Evolutionary conservation across 2,888 invertebrate genomes (phyloP), one percentile per base, ranked within the genome.

Genomic region (Drosophila subsilvestris): DNA sequence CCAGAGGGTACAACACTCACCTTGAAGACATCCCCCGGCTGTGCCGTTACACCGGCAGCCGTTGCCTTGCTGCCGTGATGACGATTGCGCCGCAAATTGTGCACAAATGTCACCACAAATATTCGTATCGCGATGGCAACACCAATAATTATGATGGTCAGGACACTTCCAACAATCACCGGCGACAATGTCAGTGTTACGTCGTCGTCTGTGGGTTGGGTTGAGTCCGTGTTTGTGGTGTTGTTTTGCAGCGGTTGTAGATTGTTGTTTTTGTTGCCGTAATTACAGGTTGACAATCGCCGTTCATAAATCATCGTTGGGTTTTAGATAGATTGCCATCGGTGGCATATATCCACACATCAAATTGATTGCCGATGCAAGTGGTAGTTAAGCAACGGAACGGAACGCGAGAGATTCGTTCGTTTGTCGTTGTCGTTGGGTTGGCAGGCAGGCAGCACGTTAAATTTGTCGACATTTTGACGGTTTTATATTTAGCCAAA

Each of bases 141-240:
- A 76, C 92, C 92, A 85, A 92, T 92, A 83, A 92, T 91, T 88
- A 92, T 88, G 86, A 92, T 90, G 79, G 92, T 92, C 75, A 92
- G 82, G 63, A 92, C 91, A 79, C 91, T 90, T 63, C 92, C 92
- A 79, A 92, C 90, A 80, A 92, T 88, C 77, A 92, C 91, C 70
- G 92, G 92, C 58, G 92, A 92, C 79, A 92, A 76, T 65, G 91
- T 84, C 73, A 92, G 80, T 65, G 91, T 89, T 76, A 88, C 90
- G 79, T 92, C 92, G 76, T 91, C 91, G 78, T 91, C 91, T 92
- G 74, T 72, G 72, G 50, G 53, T 69, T 55, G 48, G 12, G 25
- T 25, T 25, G 25, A 6, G 25, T 25, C 5, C 27, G 27, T 27
- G 27, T 27, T 27, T 0, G 2, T 25, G 27, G 27, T 27, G 27